phyloP scores from a whole-genome alignment of 2,888 invertebrate genomes.

The Rhagophthalmus giganteus region DNA sequence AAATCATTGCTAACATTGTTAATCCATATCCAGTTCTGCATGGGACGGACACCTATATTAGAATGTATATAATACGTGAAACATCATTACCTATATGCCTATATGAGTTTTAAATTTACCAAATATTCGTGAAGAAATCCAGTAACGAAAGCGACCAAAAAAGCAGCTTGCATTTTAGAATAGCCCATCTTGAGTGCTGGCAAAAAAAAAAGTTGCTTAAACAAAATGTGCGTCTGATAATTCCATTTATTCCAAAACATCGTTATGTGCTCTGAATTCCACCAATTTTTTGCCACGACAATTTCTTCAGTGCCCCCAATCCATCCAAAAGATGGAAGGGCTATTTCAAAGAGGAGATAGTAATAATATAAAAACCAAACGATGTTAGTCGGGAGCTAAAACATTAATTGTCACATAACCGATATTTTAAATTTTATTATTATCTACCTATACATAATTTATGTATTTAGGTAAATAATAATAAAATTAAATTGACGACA shows the following conservation, averaged over 20 bases:
- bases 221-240: slow-evolving; percentile 8
- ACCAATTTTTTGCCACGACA: slow-evolving; percentile 15
- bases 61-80: background rate
- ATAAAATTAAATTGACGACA: no score
- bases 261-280: slow-evolving; percentile 8
- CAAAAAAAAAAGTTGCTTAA: slow-evolving; percentile 7
- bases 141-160: slow-evolving; percentile 3
- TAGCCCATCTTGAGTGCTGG: slow-evolving; percentile 7
- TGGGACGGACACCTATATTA: background rate
- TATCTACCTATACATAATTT: no score
- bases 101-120: no score
- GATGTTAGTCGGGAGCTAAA: slow-evolving; percentile 4
- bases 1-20: slow-evolving; percentile 5
- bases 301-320: no score
- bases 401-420: no score
- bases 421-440: no score
- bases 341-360: slow-evolving; percentile 1
- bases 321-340: no score
- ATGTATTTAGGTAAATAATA: no score
- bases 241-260: slow-evolving; percentile 22
- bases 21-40: slow-evolving; percentile 14
- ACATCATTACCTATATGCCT: no score
- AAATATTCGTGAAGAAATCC: slow-evolving; percentile 17
- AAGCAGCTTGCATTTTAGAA: background rate
- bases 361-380: slow-evolving; percentile 10